Percentiles rank a stretch among this genome's conserved stretches.
Conservation (phyloP, 2,888 invertebrate species). For the Brassicogethes aeneus region DNA sequence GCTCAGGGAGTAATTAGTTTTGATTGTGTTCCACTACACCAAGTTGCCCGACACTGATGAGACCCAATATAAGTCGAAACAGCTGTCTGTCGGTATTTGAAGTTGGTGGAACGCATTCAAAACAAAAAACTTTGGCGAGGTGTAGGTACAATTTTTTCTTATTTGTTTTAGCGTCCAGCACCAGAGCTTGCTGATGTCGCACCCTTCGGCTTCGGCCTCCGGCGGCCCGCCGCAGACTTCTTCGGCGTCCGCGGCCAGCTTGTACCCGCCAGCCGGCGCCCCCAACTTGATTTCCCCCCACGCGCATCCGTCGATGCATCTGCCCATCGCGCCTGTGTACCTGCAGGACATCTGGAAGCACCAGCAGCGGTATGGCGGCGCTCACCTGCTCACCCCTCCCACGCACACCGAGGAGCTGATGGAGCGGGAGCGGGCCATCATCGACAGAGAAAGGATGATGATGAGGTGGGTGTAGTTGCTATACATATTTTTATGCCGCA, state of each 20-base stretch:
- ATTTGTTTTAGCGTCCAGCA: slow-evolving; percentile 46
- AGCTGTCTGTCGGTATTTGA: too few relatives aligned
- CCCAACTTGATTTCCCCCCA: slow-evolving; percentile 36
- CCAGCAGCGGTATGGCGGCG: slow-evolving; percentile 41
- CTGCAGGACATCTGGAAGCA: slow-evolving; percentile 46
- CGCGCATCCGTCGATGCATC: slow-evolving; percentile 30
- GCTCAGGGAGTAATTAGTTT: too few relatives aligned
- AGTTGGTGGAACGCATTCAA: too few relatives aligned
- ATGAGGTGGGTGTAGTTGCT: slow-evolving; percentile 46
- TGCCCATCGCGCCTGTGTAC: slow-evolving; percentile 26
- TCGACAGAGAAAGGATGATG: slow-evolving; percentile 55
- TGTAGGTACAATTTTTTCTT: too few relatives aligned
- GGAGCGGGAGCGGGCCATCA: slow-evolving; percentile 40
- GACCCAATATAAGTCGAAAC: too few relatives aligned
- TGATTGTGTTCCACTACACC: too few relatives aligned
- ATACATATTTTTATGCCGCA: too few relatives aligned
- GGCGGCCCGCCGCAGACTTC: slow-evolving; percentile 32
- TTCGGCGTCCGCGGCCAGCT: slow-evolving; percentile 40
- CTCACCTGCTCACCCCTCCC: slow-evolving; percentile 39
- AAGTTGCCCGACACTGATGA: too few relatives aligned
- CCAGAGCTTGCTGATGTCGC: slow-evolving; percentile 51
- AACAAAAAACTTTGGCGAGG: too few relatives aligned
- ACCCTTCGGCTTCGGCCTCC: slow-evolving; percentile 38
- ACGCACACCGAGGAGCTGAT: slow-evolving; percentile 35
- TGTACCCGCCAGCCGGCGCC: slow-evolving; percentile 36